Conservation (phyloP, 2,888 invertebrate species). For the Notodonta dromedarius region DNA sequence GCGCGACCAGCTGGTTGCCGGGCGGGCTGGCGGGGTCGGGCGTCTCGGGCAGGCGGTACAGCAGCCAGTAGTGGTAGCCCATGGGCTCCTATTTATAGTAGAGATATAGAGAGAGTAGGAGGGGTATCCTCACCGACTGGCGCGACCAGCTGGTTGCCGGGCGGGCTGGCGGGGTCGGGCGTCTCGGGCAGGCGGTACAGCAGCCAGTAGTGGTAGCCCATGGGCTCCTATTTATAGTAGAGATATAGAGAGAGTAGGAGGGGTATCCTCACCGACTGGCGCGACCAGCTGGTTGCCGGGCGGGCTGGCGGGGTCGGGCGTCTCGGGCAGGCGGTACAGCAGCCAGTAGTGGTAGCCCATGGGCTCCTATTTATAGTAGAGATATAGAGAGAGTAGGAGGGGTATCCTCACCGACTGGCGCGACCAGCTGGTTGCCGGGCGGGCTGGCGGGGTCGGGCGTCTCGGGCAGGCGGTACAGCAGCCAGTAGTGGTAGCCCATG, state of each 20-base stretch:
- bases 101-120: too few species aligned
- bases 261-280: constrained; percentile 88
- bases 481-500: constrained; percentile 95
- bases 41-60: constrained; percentile 91
- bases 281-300: constrained; percentile 95
- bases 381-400: neutral
- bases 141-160: constrained; percentile 94
- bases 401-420: constrained; percentile 93
- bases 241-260: too few species aligned
- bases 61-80: constrained; percentile 95
- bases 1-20: constrained; percentile 94
- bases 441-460: constrained; percentile 91
- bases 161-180: constrained; percentile 92
- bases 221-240: constrained; percentile 83
- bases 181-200: constrained; percentile 92
- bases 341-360: constrained; percentile 96
- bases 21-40: constrained; percentile 93
- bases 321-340: constrained; percentile 91
- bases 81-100: constrained; percentile 85
- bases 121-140: constrained; percentile 88
- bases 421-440: constrained; percentile 94
- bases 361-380: constrained; percentile 81
- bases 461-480: constrained; percentile 92
- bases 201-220: constrained; percentile 95
- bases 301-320: constrained; percentile 91